Base-by-base conservation (phyloP, 2,113 vertebrate species). In the Dicerorhinus sumatrensis region DNA sequence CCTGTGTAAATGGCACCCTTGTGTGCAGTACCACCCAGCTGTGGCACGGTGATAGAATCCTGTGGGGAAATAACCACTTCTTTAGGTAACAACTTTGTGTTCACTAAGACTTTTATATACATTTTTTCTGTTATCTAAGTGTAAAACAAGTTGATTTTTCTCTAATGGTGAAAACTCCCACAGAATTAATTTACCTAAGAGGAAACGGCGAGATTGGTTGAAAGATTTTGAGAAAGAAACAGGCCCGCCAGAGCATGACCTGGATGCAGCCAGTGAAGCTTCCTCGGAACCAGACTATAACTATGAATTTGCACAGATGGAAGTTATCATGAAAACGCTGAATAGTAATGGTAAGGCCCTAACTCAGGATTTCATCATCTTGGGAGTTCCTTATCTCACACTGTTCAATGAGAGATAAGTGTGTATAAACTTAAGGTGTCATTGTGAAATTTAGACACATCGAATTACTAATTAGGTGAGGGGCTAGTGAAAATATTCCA, bases 31-130 rank as follows among this genome's bases (percentile, higher is more conserved):
- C 98, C 89, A 99, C 99, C 82, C 99, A 99, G 69, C 98, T 99
- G 65, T 99, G 99, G 99, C 99, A 99, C 0, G 99, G 99, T 58
- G 99, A 99, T 94, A 99, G 99, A 48, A 99, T 99, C 97, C 98
- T 99, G 77, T 99, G 99, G 99, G 99, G 99, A 96, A 99, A 99
- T 98, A 99, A 99, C 99, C 99, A 99, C 99, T 99, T 99, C 94
- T 99, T 99, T 98, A 99, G 99, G 99, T 99, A 99, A 97, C 31
- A 1, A 3, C 62, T 89, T 42, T 42, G 18, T 42, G 27, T 67
- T 85, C 70, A 21, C 36, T 48, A 3, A 18, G 67, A n/a, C 18
- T 62, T 70, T 96, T 20, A 4, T 75, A 4, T 0, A 21, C 29
- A 0, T 56, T 91, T 92, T 92, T 27, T 0, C 13, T 80, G 80